phyloP scores from a whole-genome alignment of 2,797 vertebrate species.

The Yasuhikotakia modesta region DNA sequence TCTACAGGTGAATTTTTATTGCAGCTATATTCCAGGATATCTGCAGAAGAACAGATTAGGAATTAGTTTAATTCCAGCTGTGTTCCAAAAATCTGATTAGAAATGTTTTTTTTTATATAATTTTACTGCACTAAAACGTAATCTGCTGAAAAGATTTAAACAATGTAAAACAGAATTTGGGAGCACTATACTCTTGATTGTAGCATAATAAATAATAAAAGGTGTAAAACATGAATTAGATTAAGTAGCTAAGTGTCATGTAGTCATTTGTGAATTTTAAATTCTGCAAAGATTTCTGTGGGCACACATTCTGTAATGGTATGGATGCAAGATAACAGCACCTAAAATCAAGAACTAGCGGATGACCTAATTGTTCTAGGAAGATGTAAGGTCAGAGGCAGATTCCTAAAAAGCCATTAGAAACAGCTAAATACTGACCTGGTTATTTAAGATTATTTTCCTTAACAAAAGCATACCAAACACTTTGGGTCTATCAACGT shows the following conservation, averaged over 20 bases:
- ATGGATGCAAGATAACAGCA: background rate
- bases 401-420: background rate
- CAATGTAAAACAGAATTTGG: too few species aligned
- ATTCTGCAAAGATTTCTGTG: too few species aligned
- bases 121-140: background rate
- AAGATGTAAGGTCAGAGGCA: background rate
- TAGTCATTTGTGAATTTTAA: too few species aligned
- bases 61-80: conserved; percentile 25
- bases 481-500: background rate
- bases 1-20: too few species aligned
- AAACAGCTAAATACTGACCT: background rate
- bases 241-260: too few species aligned
- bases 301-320: too few species aligned
- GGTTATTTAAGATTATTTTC: background rate
- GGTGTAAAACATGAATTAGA: too few species aligned
- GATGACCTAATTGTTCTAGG: background rate
- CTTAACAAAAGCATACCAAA: background rate
- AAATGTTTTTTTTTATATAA: background rate
- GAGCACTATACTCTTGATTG: too few species aligned
- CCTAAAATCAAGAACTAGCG: background rate
- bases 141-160: background rate
- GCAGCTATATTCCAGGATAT: too few species aligned
- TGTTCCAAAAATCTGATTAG: too few species aligned
- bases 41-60: background rate
- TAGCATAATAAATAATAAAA: too few species aligned